These are phyloP conservation scores for Tangara arthus DNA, from an alignment of 2,797 vertebrate genomes.

Conservation along the genomic window DNA sequence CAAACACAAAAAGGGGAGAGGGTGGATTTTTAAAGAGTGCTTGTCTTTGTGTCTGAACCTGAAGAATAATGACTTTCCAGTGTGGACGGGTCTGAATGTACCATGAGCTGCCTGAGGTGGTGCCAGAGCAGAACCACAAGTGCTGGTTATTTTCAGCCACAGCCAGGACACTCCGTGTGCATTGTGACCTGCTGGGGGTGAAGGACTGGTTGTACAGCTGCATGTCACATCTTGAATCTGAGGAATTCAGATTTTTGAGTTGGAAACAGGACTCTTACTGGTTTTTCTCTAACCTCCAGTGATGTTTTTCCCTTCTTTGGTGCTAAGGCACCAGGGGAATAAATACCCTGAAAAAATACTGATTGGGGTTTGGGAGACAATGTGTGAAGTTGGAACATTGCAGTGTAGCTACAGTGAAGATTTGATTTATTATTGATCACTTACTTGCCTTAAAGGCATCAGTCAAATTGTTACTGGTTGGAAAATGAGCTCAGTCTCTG, in stretches of 20 bases:
- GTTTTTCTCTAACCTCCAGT: background rate
- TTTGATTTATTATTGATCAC: background rate
- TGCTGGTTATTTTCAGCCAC: background rate
- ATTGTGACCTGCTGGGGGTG: background rate
- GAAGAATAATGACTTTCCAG: background rate
- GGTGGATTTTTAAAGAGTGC: background rate
- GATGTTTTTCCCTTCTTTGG: background rate
- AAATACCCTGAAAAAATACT: background rate
- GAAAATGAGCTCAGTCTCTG: background rate
- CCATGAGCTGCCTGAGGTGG: background rate
- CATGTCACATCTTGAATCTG: rapidly evolving
- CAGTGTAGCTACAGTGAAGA: background rate
- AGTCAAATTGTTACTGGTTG: background rate
- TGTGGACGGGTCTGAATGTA: background rate
- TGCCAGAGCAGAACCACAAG: background rate
- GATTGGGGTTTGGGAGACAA: background rate
- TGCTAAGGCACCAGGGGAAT: background rate
- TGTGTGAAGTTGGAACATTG: rapidly evolving
- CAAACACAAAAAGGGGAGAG: background rate
- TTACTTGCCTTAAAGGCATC: background rate
- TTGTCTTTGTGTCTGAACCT: background rate
- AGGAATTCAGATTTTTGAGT: background rate
- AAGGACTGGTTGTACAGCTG: background rate
- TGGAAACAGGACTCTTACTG: background rate
- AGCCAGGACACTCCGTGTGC: background rate